phyloP scores from a whole-genome alignment of 2,113 vertebrate genomes.

The Scalopus aquaticus region DNA sequence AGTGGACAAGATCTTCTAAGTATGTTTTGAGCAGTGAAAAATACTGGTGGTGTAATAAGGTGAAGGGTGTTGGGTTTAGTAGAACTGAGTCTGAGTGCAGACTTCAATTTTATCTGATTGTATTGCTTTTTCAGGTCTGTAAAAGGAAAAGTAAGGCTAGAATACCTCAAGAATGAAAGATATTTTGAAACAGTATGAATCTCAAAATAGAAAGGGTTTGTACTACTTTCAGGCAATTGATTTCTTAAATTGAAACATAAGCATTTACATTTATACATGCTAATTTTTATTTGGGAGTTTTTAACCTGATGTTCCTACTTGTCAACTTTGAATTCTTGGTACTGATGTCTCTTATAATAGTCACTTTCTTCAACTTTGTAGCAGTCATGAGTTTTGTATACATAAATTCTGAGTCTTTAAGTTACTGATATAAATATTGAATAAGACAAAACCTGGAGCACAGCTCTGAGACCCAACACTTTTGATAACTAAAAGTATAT shows the following conservation, averaged over 20 bases:
- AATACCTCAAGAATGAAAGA: not conserved
- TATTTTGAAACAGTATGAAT: not conserved
- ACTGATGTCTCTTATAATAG: not conserved
- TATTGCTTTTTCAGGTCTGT: not conserved
- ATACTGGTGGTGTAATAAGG: not conserved
- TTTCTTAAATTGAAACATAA: conserved; percentile 20
- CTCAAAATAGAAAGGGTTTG: not conserved
- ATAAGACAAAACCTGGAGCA: not conserved
- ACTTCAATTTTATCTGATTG: not conserved
- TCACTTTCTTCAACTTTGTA: not conserved
- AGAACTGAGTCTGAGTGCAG: not conserved
- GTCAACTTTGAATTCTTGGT: not conserved
- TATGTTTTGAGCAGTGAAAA: not conserved
- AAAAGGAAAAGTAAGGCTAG: not conserved
- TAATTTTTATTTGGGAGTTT: not conserved
- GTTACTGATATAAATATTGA: not conserved
- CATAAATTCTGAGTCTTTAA: not conserved
- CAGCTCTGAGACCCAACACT: not conserved
- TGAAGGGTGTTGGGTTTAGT: not conserved
- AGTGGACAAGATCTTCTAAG: not conserved
- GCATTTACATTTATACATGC: not conserved
- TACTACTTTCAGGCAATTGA: not conserved
- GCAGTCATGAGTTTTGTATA: not conserved
- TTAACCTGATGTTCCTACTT: not conserved
- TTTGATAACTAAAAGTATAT: not conserved